A percentile compares a stretch with the other conserved stretches of the same genome.
Evolutionary conservation across 2,888 invertebrate species (phyloP).

Genomic region (Pseudococcus viburni): DNA sequence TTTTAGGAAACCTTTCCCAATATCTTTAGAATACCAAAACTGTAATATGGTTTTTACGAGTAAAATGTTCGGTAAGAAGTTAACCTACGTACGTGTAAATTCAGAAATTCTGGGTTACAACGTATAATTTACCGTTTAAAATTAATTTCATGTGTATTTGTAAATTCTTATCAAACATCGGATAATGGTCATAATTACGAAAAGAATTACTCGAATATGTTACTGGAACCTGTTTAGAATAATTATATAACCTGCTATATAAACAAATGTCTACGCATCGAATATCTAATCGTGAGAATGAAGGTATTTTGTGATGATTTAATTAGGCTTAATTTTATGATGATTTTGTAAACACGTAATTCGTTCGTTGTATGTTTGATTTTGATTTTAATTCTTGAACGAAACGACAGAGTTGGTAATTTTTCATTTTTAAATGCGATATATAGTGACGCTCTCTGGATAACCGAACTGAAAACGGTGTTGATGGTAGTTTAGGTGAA

Average conservation of each 20-base stretch:
- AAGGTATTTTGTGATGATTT: not conserved
- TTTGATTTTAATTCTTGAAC: not conserved
- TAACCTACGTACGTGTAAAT: not conserved
- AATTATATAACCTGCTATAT: conserved; percentile 3
- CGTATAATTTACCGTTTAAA: conserved; percentile 52
- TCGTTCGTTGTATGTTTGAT: not conserved
- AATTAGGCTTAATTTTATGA: not conserved
- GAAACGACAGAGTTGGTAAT: not conserved
- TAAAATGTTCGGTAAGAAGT: not conserved
- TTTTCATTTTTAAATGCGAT: not conserved
- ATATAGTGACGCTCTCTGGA: conserved; percentile 3
- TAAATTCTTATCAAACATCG: conserved; percentile 46
- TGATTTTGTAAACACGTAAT: not conserved
- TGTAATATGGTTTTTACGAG: not conserved
- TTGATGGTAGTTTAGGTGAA: not conserved
- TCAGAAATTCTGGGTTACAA: conserved; percentile 22
- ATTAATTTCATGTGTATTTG: conserved; percentile 10
- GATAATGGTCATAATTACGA: conserved; percentile 45
- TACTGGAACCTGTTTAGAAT: conserved; percentile 31
- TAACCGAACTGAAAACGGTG: not conserved
- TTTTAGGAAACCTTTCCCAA: conserved; percentile 3
- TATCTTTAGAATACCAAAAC: not conserved
- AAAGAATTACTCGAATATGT: conserved; percentile 37
- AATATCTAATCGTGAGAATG: conserved; percentile 5
- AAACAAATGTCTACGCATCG: not conserved